Base-by-base conservation (phyloP, 2,797 vertebrate species). In the Sitta carolinensis region DNA sequence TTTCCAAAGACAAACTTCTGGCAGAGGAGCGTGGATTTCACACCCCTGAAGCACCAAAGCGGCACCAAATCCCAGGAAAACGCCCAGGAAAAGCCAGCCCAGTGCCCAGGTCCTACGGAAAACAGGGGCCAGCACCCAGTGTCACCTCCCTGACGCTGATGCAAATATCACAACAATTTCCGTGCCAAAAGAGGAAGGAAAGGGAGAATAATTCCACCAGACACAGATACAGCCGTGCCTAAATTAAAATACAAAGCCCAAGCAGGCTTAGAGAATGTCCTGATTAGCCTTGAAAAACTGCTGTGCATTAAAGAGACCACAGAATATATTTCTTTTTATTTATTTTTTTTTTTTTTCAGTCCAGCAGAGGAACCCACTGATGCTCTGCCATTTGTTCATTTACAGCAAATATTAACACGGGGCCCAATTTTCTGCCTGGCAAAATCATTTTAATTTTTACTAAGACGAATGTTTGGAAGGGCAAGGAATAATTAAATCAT, bases 381-480 rank as follows among this genome's bases (percentile, higher is more conserved):
- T 12, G 51, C 64, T 63, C 36, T 61, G 72, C 38, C 78, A 80
- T 96, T 94, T 89, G 36, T 89, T 97, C 87, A 92, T 93, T 97
- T 96, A 70, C 82, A 95, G 75, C 92, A 95, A 97, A 95, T 92
- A 90, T 68, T 93, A 97, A 89, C 83, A 95, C 4, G 47, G 69
- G 94, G 92, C 34, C 80, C 87, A 95, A 92, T 97, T 97, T 97
- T 97, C 90, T 96, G 85, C 83, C 82, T 96, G 96, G 91, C 89
- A 96, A 42, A 88, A 95, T 78, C 87, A 54, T 77, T 97, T 97
- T 86, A 87, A 89, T 93, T 97, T 96, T 95, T 95, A 96, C 72
- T 78, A 93, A 94, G 95, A 97, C 9, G 23, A 96, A 97, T 92
- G 90, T 87, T 87, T 91, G 63, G 58, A 95, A 79, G 12, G 11